Percentiles rank a stretch among this genome's conserved stretches.
phyloP scores from a whole-genome alignment of 92 coral and sea anemone species.

The Metridium senile region DNA sequence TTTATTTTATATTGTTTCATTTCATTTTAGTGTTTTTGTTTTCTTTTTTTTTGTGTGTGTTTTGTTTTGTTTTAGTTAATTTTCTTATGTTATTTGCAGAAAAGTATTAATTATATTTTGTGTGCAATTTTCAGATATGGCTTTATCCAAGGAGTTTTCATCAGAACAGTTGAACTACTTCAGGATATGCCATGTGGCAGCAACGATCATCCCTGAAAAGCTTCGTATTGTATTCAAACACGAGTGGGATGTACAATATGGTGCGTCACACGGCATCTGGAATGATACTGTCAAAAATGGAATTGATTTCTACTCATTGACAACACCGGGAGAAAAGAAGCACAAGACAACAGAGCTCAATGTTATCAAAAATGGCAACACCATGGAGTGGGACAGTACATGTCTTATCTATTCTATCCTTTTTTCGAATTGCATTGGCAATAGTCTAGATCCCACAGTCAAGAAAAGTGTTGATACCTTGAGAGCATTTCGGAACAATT shows the following conservation, averaged over 20 bases:
- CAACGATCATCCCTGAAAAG: constrained; percentile 41
- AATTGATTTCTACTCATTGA: constrained; percentile 17
- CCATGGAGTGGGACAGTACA: constrained; percentile 57
- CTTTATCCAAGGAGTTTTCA: constrained; percentile 3
- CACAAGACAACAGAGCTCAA: neutral
- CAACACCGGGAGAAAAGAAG: neutral
- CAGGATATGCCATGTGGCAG: constrained; percentile 41
- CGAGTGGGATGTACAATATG: constrained; percentile 59
- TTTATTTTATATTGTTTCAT: no score
- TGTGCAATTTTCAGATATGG: no score
- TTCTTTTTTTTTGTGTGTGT: no score
- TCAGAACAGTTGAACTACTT: constrained; percentile 51
- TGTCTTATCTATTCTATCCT: constrained; percentile 58
- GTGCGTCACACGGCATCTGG: constrained; percentile 42
- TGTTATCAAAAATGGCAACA: constrained; percentile 37
- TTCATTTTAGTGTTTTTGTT: no score
- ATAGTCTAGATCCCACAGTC: constrained; percentile 15
- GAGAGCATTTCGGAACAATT: constrained; percentile 35
- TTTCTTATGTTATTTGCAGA: no score
- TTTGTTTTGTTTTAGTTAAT: no score
- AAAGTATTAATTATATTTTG: no score
- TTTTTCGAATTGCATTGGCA: constrained; percentile 47
- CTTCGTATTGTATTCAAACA: constrained; percentile 53
- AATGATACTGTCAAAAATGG: constrained; percentile 48
- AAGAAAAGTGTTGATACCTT: constrained; percentile 26